Conservation (phyloP, 2,797 vertebrate species). For the Australoheros facetus region DNA sequence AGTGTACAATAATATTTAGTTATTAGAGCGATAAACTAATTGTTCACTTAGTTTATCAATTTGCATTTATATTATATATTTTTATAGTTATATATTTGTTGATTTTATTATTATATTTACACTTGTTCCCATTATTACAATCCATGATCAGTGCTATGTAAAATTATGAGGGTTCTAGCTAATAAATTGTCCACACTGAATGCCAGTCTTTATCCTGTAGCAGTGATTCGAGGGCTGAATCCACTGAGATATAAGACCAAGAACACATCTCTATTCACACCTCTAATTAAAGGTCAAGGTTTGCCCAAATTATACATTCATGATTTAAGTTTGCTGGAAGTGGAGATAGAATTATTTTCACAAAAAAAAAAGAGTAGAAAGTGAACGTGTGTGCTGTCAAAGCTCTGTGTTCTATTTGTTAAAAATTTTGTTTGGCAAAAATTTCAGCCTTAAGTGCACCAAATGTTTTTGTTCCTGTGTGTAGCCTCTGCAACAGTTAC, state of each 20-base stretch:
- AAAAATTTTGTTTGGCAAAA: neutral
- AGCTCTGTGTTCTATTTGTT: neutral
- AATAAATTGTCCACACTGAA: neutral
- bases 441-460: neutral
- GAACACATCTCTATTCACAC: neutral
- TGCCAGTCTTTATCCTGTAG: neutral
- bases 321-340: neutral
- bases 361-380: neutral
- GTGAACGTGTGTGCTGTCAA: neutral
- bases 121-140: neutral
- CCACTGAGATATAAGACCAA: neutral
- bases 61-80: neutral
- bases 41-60: neutral
- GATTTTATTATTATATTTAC: neutral
- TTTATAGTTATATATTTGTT: neutral
- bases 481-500: neutral
- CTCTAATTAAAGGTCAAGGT: conserved; percentile 21
- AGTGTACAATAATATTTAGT: neutral
- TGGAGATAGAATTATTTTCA: neutral
- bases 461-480: neutral
- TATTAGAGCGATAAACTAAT: too few relatives aligned
- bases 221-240: neutral
- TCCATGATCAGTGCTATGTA: neutral
- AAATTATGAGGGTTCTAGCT: neutral
- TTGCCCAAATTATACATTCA: neutral